Base-by-base conservation (phyloP, 2,888 invertebrate species). In the Clepsis dumicolana region DNA sequence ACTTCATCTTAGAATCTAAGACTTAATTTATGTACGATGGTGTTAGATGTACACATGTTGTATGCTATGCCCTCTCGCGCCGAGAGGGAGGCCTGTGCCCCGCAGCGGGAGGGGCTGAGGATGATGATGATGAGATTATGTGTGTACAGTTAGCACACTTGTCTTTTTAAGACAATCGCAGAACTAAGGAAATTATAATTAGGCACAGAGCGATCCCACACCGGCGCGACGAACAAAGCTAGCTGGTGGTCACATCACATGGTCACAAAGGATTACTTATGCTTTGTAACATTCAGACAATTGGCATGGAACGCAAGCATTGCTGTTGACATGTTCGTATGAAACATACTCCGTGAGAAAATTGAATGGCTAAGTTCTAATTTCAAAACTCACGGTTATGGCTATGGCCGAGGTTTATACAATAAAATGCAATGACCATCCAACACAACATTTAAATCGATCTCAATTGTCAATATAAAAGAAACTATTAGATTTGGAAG, bases 201-300 rank as follows among this genome's bases (percentile, higher is more conserved):
- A 41, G 35, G n/a, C 29, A 44, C n/a, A 48, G 16, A 27, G 32
- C 5, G 32, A 8, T 66, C 66, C 54, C 61, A 66, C 65, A 41
- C 54, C 18, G 7, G 16, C n/a, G 5, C 1, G 7, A 4, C 10
- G 38, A 62, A 50, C 62, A 67, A 67, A 56, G 35, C 56, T 66
- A 54, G 18, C 48, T 32, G 25, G 10, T 27, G 7, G 29, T 48
- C 56, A 56, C 60, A 59, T 41, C 21, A 16, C 52, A 44, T 54
- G 35, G 29, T 2, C 29, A 54, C 24, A 61, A 41, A 50, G 38
- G n/a, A 56, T 56, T 32, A 56, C 38, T 53, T 52, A 14, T 35
- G 66, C 56, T 38, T 25, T 18, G 57, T 53, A 48, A 66, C 29
- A 50, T n/a, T 25, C 21, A 56, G 44, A 41, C 61, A 62, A 62